Evolutionary conservation across 2,113 vertebrate species (phyloP).

Genomic region (Atherinomorus stipes): DNA sequence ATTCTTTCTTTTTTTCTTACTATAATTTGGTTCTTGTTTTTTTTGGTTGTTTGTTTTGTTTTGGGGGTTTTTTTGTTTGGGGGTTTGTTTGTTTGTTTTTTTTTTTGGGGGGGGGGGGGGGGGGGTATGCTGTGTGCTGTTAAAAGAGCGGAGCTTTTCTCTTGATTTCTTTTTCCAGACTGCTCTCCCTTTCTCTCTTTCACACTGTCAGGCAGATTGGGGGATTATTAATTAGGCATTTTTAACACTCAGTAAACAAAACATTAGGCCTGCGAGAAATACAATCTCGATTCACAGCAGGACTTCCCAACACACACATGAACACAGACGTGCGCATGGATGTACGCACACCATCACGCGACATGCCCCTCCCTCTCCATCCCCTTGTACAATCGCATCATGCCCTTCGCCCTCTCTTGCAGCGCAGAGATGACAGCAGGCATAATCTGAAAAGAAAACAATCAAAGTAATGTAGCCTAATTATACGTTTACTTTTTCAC

Average conservation of each 20-base stretch:
- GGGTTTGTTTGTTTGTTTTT: no score
- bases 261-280: constrained; percentile 94
- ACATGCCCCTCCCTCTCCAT: constrained; percentile 71
- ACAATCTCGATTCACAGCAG: constrained; percentile 94
- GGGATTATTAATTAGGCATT: constrained; percentile 99
- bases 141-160: constrained; percentile 27
- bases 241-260: constrained; percentile 99
- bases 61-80: no score
- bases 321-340: constrained; percentile 34
- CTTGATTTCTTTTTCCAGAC: constrained; percentile 54
- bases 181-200: constrained; percentile 60
- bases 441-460: constrained; percentile 88
- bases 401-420: constrained; percentile 89
- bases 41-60: no score
- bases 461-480: constrained; percentile 88
- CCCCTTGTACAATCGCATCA: constrained; percentile 89
- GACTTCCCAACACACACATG: constrained; percentile 80
- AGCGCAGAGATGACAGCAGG: constrained; percentile 80
- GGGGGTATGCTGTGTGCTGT: neutral
- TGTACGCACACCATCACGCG: constrained; percentile 44
- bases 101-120: no score
- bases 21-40: constrained; percentile 14
- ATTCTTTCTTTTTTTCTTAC: constrained; percentile 6
- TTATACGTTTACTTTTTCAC: constrained; percentile 87
- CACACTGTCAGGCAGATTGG: constrained; percentile 87